phyloP scores from a whole-genome alignment of 2,797 vertebrate genomes.

The Lepus oiostolus region DNA sequence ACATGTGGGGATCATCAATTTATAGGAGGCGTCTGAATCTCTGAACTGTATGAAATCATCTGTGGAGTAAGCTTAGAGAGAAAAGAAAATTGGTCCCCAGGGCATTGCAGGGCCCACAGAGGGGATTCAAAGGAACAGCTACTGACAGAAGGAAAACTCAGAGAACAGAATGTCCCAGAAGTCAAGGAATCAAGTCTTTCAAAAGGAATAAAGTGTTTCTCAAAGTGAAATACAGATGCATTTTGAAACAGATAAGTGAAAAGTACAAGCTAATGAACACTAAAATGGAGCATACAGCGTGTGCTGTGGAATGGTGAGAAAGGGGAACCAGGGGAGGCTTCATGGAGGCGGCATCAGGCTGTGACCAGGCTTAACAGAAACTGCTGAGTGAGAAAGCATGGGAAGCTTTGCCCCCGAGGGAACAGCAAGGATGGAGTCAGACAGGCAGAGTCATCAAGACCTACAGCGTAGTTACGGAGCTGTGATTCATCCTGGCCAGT shows the following conservation, averaged over 20 bases:
- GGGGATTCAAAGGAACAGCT: not conserved
- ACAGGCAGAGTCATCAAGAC: not conserved
- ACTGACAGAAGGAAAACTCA: not conserved
- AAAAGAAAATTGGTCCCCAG: not conserved
- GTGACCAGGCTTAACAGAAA: not conserved
- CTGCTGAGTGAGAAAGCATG: not conserved
- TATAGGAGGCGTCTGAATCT: not conserved
- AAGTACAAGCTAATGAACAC: not conserved
- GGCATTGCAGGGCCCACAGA: not conserved
- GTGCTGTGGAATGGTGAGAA: not conserved
- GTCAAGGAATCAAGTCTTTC: too few species aligned
- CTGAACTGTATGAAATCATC: not conserved
- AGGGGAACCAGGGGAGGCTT: not conserved
- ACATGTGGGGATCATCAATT: not conserved
- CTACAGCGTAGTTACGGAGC: not conserved
- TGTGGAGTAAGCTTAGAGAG: not conserved
- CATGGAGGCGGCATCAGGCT: accelerated
- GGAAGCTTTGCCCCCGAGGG: not conserved
- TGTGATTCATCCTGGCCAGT: not conserved
- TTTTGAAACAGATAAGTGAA: not conserved
- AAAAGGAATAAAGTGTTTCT: too few species aligned
- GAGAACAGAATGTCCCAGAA: not conserved
- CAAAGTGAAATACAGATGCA: too few species aligned
- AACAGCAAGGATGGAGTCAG: not conserved
- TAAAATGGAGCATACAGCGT: not conserved